These are phyloP conservation scores for Yponomeuta sedellus DNA, from an alignment of 2,888 invertebrate species.

Conservation along the genomic window DNA sequence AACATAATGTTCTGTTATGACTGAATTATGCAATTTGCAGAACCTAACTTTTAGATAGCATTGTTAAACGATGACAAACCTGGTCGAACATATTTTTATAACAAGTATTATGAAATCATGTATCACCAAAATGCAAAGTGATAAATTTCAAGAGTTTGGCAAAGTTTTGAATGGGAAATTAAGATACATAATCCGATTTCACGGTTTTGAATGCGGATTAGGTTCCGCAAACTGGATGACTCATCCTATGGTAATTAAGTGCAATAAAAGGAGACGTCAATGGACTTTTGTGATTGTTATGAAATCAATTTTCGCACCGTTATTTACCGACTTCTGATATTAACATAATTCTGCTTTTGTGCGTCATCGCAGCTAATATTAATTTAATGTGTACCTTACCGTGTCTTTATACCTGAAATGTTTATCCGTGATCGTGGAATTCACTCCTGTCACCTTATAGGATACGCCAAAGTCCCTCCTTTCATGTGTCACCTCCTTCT, in stretches of 20 bases:
- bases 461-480: too few species aligned
- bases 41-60: not conserved
- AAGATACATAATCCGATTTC: not conserved
- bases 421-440: too few species aligned
- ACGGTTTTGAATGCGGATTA: not conserved
- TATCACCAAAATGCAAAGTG: not conserved
- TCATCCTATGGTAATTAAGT: not conserved
- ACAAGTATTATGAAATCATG: not conserved
- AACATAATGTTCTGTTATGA: not conserved
- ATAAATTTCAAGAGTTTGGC: not conserved
- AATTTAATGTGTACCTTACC: too few species aligned
- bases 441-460: too few species aligned
- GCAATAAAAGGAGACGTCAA: not conserved
- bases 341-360: not conserved
- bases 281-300: not conserved
- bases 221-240: not conserved
- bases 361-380: too few species aligned
- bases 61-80: not conserved
- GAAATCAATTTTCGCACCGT: not conserved
- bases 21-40: not conserved
- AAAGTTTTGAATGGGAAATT: not conserved
- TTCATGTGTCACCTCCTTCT: too few species aligned
- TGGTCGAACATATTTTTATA: not conserved
- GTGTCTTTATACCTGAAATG: too few species aligned
- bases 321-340: not conserved